Evolutionary conservation across 2,113 vertebrate species (phyloP), one percentile per base, ranked within the genome.

Genomic region (Engraulis encrasicolus): DNA sequence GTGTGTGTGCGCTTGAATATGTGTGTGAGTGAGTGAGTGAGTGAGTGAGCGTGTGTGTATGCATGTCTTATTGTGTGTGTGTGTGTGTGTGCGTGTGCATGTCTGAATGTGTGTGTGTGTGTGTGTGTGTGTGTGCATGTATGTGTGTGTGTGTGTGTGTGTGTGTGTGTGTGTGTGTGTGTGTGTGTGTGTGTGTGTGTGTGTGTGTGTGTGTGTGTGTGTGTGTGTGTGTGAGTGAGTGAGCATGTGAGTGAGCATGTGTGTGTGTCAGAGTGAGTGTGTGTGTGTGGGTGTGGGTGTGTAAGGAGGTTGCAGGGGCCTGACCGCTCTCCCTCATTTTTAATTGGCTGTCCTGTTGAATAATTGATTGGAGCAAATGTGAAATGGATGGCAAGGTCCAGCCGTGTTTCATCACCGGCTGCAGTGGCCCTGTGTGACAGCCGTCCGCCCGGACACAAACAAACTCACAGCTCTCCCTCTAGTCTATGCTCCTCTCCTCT

Each of bases 261-360:
- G 83, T 61, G 58, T n/a, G 66, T 80, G 81, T 92, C 81, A 78
- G 58, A 23, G 66, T 80, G 81, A 92, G 83, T 78, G 58, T n/a
- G 66, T 80, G 81, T 92, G 83, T 78, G 58, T n/a, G 66, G 83
- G 81, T 92, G 83, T 78, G 58, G 58, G 66, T 80, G 81, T 92
- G 83, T 78, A 23, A 23, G 40, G 40, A 9, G 40, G 40, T 45
- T 5, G 40, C 77, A 11, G 90, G 86, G 91, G 89, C 91, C 90
- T 92, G 93, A 93, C 92, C 92, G 85, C 91, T 93, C 92, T 92
- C 92, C 92, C 94, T 94, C 91, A 93, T 93, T 94, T 95, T 95
- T 95, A 93, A 95, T 94, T 95, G 92, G 94, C 91, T 94, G 94
- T 94, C 93, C 94, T 92, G 92, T 93, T 95, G 93, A 95, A 94